These are phyloP conservation scores for Cantharis nigra DNA, from an alignment of 2,888 invertebrate genomes.

Conservation along the genomic window DNA sequence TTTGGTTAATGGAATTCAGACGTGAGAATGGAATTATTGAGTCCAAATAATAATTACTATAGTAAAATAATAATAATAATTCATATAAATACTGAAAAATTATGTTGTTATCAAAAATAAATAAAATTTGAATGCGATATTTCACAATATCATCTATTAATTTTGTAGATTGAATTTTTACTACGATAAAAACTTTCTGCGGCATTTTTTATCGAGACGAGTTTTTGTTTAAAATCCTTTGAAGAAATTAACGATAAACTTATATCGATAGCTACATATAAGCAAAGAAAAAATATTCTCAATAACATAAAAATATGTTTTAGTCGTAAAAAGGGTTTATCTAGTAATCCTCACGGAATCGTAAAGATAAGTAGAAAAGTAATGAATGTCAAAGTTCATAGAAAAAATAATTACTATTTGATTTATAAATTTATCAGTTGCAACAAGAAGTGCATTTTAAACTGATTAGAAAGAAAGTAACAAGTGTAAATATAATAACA, in stretches of 20 bases:
- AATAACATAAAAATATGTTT: neutral
- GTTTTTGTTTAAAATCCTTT: neutral
- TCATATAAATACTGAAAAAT: too few relatives aligned
- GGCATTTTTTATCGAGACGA: neutral
- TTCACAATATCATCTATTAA: neutral
- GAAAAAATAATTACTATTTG: constrained; percentile 20
- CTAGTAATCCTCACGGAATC: neutral
- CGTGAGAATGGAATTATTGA: too few relatives aligned
- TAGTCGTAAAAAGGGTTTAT: neutral
- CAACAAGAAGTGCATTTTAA: constrained; percentile 17
- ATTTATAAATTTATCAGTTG: constrained; percentile 17
- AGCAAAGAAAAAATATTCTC: neutral
- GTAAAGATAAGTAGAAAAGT: neutral
- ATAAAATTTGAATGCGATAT: neutral
- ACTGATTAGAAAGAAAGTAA: neutral
- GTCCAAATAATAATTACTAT: too few relatives aligned
- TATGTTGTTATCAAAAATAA: neutral
- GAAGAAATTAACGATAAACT: neutral
- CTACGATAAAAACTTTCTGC: neutral
- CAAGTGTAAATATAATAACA: neutral
- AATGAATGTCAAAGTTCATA: constrained; percentile 27
- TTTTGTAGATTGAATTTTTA: neutral
- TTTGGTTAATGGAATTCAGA: neutral
- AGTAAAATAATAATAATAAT: too few relatives aligned
- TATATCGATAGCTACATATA: neutral